Evolutionary conservation across 2,113 vertebrate species (phyloP).

Genomic region (Chroicocephalus ridibundus): DNA sequence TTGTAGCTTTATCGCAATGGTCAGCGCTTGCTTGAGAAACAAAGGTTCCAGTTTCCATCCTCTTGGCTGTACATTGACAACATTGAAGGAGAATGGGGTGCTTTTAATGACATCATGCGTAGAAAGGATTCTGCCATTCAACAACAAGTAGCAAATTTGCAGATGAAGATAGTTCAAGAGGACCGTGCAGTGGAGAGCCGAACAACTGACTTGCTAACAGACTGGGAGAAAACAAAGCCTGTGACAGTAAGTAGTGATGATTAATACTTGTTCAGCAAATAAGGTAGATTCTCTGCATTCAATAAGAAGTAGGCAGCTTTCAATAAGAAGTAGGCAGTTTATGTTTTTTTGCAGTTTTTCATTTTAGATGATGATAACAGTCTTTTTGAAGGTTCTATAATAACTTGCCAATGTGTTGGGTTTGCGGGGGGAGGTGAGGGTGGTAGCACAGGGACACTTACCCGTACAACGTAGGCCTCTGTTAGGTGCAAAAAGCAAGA

Average conservation of each 20-base stretch:
- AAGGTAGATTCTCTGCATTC: background rate
- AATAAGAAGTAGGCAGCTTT: background rate
- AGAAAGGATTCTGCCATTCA: constrained; percentile 98
- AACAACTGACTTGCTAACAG: constrained; percentile 89
- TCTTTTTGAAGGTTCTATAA: background rate
- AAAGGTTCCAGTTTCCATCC: constrained; percentile 96
- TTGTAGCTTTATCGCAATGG: constrained; percentile 94
- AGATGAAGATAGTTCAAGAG: constrained; percentile 98
- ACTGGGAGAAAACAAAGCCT: constrained; percentile 99
- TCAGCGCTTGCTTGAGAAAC: constrained; percentile 95
- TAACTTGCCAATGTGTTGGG: background rate
- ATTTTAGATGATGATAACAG: background rate
- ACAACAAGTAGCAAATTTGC: constrained; percentile 97
- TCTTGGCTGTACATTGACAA: constrained; percentile 99
- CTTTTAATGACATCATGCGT: constrained; percentile 98
- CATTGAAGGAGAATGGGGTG: constrained; percentile 98
- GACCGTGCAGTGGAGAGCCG: constrained; percentile 97
- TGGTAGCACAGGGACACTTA: background rate
- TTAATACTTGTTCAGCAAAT: background rate
- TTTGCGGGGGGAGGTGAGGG: fast-evolving
- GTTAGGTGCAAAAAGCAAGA: background rate
- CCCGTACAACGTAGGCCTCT: background rate
- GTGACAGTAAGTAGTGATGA: constrained; percentile 82
- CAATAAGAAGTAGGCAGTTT: background rate
- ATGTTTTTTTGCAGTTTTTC: background rate